Evolutionary conservation across 2,113 vertebrate genomes (phyloP).

Genomic region (Alectura lathami): DNA sequence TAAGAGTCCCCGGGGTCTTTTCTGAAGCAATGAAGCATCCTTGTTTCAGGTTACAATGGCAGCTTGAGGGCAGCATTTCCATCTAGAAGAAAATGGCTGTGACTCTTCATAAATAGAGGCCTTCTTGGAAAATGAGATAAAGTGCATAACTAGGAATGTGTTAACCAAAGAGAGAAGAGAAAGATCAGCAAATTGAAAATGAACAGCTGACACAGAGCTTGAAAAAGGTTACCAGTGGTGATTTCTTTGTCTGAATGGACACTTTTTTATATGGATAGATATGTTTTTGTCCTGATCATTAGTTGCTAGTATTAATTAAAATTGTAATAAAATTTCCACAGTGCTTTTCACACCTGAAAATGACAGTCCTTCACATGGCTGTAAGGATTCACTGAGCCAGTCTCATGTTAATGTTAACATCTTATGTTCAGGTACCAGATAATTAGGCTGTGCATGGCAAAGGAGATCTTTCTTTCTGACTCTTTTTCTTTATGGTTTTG

Average conservation of each 20-base stretch:
- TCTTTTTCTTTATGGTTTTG: not conserved
- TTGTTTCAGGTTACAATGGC: constrained; percentile 62
- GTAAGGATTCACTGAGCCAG: not conserved
- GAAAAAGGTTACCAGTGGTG: not conserved
- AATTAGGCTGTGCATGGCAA: not conserved
- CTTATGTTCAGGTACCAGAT: not conserved
- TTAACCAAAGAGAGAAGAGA: constrained; percentile 47
- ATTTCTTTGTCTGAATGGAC: constrained; percentile 38
- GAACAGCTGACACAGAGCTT: not conserved
- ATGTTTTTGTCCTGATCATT: not conserved
- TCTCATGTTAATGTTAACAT: not conserved
- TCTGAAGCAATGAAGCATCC: constrained; percentile 65
- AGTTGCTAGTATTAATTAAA: constrained; percentile 24
- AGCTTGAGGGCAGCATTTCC: constrained; percentile 75
- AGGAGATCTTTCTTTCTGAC: not conserved
- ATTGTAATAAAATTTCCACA: not conserved
- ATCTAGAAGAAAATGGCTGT: constrained; percentile 67
- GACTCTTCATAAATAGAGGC: constrained; percentile 70
- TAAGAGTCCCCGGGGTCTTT: constrained; percentile 42
- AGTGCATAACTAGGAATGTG: constrained; percentile 37
- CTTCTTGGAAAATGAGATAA: constrained; percentile 67
- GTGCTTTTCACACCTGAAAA: constrained; percentile 20
- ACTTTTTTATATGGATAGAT: constrained; percentile 15
- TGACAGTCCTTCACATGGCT: not conserved
- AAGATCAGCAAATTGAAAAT: constrained; percentile 23